These are phyloP conservation scores for Orthonevra nobilis DNA, from an alignment of 2,888 invertebrate species.

Conservation along the genomic window DNA sequence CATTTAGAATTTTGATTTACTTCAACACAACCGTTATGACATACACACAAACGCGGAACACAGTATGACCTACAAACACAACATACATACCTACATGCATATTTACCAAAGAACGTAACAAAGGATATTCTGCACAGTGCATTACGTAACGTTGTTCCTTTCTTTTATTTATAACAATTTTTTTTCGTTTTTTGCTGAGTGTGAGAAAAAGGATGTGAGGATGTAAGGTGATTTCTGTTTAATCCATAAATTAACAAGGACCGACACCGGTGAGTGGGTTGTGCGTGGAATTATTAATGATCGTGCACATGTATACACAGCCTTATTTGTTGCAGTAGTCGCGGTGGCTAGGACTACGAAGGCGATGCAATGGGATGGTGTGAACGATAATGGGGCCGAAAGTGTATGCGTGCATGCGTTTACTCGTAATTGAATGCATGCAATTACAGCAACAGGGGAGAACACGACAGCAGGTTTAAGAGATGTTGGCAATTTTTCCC, in stretches of 20 bases:
- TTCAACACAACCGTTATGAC: conserved; percentile 47
- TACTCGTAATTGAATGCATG: conserved; percentile 63
- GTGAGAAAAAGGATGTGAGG: conserved; percentile 23
- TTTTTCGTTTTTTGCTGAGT: background rate
- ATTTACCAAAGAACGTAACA: too few species aligned
- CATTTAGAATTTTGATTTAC: conserved; percentile 58
- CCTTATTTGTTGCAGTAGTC: background rate
- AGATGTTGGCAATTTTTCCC: conserved; percentile 27
- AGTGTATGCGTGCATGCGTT: conserved; percentile 66
- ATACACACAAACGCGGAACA: background rate
- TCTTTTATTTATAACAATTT: background rate
- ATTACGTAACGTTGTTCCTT: conserved; percentile 11
- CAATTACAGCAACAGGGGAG: conserved; percentile 29
- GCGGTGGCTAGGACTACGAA: background rate
- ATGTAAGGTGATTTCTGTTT: conserved; percentile 59
- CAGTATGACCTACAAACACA: conserved; percentile 58
- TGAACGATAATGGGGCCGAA: conserved; percentile 66
- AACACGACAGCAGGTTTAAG: background rate
- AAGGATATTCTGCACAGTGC: background rate
- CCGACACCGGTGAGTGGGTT: conserved; percentile 52
- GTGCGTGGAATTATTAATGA: conserved; percentile 65
- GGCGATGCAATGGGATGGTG: conserved; percentile 50
- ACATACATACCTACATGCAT: too few species aligned
- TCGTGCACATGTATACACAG: conserved; percentile 30
- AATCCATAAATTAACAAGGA: conserved; percentile 60